Conservation (phyloP, 2,797 vertebrate species). For the Delichon dasypus region DNA sequence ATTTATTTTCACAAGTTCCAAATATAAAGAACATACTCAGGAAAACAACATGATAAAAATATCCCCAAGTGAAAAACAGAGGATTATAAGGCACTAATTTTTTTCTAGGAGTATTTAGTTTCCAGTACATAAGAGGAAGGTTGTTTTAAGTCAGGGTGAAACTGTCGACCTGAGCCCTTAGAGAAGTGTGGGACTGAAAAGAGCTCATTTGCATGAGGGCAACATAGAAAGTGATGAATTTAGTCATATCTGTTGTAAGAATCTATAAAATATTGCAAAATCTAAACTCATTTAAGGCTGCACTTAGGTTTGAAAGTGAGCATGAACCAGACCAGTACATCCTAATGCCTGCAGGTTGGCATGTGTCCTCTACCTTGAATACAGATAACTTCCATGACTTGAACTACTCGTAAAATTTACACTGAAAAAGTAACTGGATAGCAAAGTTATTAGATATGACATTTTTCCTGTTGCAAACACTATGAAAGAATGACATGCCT, state of each 20-base stretch:
- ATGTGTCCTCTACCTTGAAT: not conserved
- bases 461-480: not conserved
- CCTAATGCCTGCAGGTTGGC: not conserved
- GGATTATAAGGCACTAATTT: not conserved
- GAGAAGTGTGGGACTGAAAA: not conserved
- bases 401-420: not conserved
- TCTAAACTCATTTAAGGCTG: not conserved
- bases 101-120: slow-evolving; percentile 14
- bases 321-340: not conserved
- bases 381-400: not conserved
- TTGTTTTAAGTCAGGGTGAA: not conserved
- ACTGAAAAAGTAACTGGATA: not conserved
- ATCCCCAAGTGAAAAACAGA: not conserved
- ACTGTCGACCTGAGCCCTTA: not conserved
- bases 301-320: not conserved
- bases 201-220: not conserved
- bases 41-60: not conserved
- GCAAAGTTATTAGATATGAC: not conserved
- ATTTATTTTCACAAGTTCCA: slow-evolving; percentile 29
- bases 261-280: not conserved
- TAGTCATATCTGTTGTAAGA: not conserved
- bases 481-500: not conserved
- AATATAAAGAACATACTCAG: not conserved
- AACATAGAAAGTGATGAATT: not conserved
- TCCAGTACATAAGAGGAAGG: not conserved